Evolutionary conservation across 2,113 vertebrate genomes (phyloP).

Genomic region (Pristiophorus japonicus): DNA sequence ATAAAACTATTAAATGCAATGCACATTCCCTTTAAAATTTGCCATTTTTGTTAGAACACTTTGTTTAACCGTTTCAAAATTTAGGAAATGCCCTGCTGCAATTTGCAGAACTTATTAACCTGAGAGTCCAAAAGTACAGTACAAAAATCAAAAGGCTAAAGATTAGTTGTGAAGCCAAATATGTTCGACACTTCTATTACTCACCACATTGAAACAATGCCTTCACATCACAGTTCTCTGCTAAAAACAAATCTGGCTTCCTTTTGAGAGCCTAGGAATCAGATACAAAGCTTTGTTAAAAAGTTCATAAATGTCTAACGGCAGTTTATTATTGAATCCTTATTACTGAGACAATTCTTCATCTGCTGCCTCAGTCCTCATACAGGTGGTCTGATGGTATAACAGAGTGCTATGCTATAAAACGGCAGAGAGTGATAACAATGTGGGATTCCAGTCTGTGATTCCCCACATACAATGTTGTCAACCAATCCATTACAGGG

Average conservation of each 20-base stretch:
- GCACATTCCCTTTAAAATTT: background rate
- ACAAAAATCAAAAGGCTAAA: background rate
- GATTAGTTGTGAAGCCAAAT: background rate
- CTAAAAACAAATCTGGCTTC: conserved; percentile 95
- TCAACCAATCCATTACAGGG: background rate
- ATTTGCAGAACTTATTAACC: background rate
- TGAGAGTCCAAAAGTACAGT: background rate
- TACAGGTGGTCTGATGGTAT: background rate
- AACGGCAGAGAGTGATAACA: background rate
- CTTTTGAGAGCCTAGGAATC: conserved; percentile 91
- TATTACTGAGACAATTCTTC: background rate
- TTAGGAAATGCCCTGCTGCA: background rate
- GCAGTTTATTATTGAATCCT: background rate
- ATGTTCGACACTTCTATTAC: conserved; percentile 49
- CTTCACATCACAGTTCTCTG: conserved; percentile 90
- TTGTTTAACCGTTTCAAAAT: background rate
- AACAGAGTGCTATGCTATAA: background rate
- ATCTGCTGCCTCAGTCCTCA: conserved; percentile 5
- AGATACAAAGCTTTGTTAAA: conserved; percentile 58
- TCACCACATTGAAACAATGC: conserved; percentile 97
- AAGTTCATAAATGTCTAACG: background rate
- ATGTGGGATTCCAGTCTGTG: background rate
- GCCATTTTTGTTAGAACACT: background rate
- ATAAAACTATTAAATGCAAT: background rate
- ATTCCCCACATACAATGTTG: background rate